Percentiles rank a stretch among this genome's conserved stretches.
phyloP scores from a whole-genome alignment of 2,797 vertebrate species.

The Borostomias antarcticus region DNA sequence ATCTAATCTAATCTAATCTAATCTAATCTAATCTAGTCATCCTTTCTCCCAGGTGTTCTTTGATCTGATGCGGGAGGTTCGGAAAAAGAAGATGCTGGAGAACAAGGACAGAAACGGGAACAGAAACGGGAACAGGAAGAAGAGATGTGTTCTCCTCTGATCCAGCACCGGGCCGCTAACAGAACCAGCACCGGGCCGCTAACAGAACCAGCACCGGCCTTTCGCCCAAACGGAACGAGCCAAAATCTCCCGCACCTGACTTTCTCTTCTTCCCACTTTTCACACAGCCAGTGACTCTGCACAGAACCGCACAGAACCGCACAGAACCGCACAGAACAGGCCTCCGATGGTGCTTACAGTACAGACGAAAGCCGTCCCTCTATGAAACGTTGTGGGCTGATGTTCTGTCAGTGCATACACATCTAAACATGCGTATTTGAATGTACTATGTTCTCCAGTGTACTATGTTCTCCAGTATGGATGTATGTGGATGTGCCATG shows the following conservation, averaged over 20 bases:
- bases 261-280: too few species aligned
- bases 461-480: too few species aligned
- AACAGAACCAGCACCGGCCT: not conserved
- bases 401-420: not conserved
- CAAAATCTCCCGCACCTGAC: too few species aligned
- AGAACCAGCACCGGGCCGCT: not conserved
- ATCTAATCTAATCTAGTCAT: not conserved
- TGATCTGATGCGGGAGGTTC: slow-evolving; percentile 95
- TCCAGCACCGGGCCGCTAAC: not conserved
- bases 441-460: too few species aligned
- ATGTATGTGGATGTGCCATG: too few species aligned
- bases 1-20: too few species aligned
- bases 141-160: slow-evolving; percentile 86
- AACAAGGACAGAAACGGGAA: slow-evolving; percentile 94
- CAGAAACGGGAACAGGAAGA: slow-evolving; percentile 92
- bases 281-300: not conserved
- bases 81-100: slow-evolving; percentile 94
- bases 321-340: too few species aligned
- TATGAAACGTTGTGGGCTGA: too few species aligned
- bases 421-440: too few species aligned
- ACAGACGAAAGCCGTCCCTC: too few species aligned
- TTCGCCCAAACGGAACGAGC: slow-evolving; percentile 4
- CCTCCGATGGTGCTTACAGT: too few species aligned
- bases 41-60: slow-evolving; percentile 87
- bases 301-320: slow-evolving; percentile 4